phyloP scores from a whole-genome alignment of 2,888 invertebrate species.

The Periphyllus acericola region DNA sequence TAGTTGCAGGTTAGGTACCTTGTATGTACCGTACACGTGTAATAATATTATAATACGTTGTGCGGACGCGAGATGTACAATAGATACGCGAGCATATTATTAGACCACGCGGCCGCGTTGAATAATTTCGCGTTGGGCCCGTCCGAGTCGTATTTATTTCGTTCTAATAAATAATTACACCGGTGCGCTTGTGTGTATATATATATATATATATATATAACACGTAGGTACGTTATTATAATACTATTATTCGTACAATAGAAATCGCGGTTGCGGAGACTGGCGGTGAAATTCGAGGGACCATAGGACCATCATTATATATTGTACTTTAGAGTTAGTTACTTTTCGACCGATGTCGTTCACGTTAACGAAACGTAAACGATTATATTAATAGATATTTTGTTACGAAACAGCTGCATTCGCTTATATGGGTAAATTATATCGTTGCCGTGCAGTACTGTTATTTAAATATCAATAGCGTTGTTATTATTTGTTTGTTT shows the following conservation, averaged over 20 bases:
- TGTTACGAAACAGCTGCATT: too few species aligned
- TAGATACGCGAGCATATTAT: not conserved
- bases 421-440: not conserved
- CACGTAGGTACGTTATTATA: too few species aligned
- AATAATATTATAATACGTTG: not conserved
- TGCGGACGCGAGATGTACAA: not conserved
- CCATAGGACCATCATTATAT: not conserved
- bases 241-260: too few species aligned
- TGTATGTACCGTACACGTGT: not conserved
- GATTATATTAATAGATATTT: not conserved
- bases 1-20: not conserved
- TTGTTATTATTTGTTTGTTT: not conserved
- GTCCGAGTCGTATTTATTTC: too few species aligned
- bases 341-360: not conserved
- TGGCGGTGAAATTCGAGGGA: not conserved
- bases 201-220: too few species aligned
- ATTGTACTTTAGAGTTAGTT: not conserved
- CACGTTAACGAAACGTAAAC: not conserved
- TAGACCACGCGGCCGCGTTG: not conserved
- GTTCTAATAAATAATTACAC: too few species aligned
- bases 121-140: too few species aligned
- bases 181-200: too few species aligned
- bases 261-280: not conserved
- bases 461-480: not conserved
- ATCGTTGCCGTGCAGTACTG: not conserved